A percentile compares a stretch with the other conserved stretches of the same genome.
Evolutionary conservation across 2,888 invertebrate species (phyloP).

Genomic region (Lycia hirtaria): DNA sequence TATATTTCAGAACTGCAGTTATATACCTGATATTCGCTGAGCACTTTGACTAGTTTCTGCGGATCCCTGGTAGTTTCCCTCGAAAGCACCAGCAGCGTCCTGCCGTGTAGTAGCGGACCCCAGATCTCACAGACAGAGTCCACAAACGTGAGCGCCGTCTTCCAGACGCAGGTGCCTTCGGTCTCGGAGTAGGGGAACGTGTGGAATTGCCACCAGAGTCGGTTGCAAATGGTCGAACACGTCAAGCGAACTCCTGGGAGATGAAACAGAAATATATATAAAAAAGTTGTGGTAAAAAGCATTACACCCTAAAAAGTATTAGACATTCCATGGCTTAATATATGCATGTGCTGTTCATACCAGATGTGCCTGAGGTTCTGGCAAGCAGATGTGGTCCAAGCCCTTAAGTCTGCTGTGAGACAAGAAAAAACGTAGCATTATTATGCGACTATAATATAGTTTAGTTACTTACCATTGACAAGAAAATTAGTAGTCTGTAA

Average conservation of each 20-base stretch:
- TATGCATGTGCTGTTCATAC: too few relatives aligned
- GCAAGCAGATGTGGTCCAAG: too few relatives aligned
- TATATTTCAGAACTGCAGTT: too few relatives aligned
- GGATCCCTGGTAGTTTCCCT: slow-evolving; percentile 91
- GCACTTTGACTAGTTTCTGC: slow-evolving; percentile 88
- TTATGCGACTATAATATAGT: too few relatives aligned
- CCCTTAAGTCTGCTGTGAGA: too few relatives aligned
- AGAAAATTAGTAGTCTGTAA: too few relatives aligned
- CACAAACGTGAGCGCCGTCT: slow-evolving; percentile 96
- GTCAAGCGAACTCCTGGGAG: slow-evolving; percentile 90
- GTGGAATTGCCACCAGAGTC: slow-evolving; percentile 95
- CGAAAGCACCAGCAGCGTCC: slow-evolving; percentile 90
- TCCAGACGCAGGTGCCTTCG: slow-evolving; percentile 92
- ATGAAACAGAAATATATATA: neutral
- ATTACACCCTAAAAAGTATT: too few relatives aligned
- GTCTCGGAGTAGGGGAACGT: slow-evolving; percentile 89
- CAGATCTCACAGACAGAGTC: slow-evolving; percentile 96
- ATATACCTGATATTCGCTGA: slow-evolving; percentile 90
- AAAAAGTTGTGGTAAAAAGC: too few relatives aligned
- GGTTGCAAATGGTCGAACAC: slow-evolving; percentile 91
- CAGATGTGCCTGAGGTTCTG: too few relatives aligned
- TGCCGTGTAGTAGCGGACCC: slow-evolving; percentile 91
- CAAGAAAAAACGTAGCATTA: too few relatives aligned
- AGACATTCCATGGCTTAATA: too few relatives aligned
- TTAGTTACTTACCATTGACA: too few relatives aligned